Evolutionary conservation across 2,888 invertebrate genomes (phyloP), one percentile per base, ranked within the genome.

Genomic region (Orchesella flavescens): DNA sequence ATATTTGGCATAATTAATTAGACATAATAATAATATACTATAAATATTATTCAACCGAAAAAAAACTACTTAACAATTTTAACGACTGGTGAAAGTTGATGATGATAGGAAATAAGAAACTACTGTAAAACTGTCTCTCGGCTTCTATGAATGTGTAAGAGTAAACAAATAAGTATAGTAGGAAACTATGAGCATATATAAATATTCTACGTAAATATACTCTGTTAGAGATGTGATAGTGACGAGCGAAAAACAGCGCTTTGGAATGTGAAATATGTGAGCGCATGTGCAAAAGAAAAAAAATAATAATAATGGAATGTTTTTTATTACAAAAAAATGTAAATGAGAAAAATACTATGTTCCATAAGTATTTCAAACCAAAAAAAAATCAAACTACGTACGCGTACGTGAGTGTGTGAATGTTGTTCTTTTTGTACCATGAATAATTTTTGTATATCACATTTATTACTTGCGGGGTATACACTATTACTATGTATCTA

Each of bases 211-310:
- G 1, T 23, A 63, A 21, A 63, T 63, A 63, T 65, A 65, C 65
- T 65, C 65, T 65, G 44, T 65, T 65, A 65, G 65, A 65, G 65
- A 65, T 65, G 65, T 65, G 65, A 65, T 65, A 65, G 65, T 65
- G 65, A 65, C 65, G n/a, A 5, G 65, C 44, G 43, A 44, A 44
- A n/a, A 65, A 44, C n/a, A 44, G 43, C 65, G 65, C 65, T 65
- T 65, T 65, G 61, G 61, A 61, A 61, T 61, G 24, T 24, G 23
- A 21, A 17, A 17, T 7, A 7, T 61, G 61, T 61, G 61, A 61
- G 61, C 61, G 61, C 61, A 24, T 23, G 12, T 61, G 21, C 61
- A 61, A 21, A 9, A n/a, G 53, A 53, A 53, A 53, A 53, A 53
- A 53, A 53, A 7, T 46, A n/a, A 53, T n/a, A 53, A 53, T n/a